phyloP scores from a whole-genome alignment of 2,888 invertebrate genomes.

The Epinotia brunnichana region DNA sequence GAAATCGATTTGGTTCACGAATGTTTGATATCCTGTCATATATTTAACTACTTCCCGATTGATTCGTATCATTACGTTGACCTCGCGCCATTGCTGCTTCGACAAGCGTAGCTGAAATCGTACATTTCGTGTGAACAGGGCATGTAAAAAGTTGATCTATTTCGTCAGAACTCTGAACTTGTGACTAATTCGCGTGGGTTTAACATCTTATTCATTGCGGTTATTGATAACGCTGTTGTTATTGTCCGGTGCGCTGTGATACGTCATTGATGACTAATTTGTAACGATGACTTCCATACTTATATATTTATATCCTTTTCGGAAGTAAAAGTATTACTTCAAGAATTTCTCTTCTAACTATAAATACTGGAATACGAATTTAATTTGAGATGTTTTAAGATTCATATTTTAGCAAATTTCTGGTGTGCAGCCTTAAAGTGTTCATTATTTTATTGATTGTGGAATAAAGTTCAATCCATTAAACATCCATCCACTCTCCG shows the following conservation, averaged over 20 bases:
- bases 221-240: constrained; percentile 16
- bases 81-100: constrained; percentile 19
- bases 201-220: constrained; percentile 20
- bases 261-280: constrained; percentile 26
- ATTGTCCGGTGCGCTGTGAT: background rate
- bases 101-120: constrained; percentile 5
- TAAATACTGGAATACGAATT: too few relatives aligned
- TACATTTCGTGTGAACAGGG: constrained; percentile 9
- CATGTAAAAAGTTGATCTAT: constrained; percentile 23
- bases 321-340: background rate
- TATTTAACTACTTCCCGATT: constrained; percentile 31
- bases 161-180: background rate
- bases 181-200: constrained; percentile 15
- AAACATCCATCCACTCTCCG: background rate
- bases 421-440: too few relatives aligned
- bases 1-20: constrained; percentile 8
- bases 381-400: too few relatives aligned
- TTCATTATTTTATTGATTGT: too few relatives aligned
- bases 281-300: background rate
- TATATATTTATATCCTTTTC: background rate
- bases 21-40: constrained; percentile 15
- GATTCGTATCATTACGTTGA: constrained; percentile 33
- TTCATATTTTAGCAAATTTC: too few relatives aligned
- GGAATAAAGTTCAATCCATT: background rate
- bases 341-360: background rate